Evolutionary conservation across 2,888 invertebrate species (phyloP).

Genomic region (Amiota mariae): DNA sequence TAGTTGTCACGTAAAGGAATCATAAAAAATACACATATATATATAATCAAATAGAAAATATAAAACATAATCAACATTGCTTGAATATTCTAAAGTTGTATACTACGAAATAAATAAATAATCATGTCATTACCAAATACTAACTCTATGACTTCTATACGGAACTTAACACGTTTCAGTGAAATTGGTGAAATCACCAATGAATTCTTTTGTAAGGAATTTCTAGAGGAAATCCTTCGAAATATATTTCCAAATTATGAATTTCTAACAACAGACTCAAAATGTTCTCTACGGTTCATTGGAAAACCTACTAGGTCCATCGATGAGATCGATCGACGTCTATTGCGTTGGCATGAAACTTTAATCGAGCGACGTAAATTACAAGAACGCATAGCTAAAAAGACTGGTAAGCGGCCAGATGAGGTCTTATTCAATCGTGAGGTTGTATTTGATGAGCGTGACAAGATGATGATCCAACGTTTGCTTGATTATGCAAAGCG

Average conservation of each 20-base stretch:
- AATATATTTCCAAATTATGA: conserved; percentile 29
- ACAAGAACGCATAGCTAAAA: conserved; percentile 48
- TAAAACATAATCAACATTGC: too few species aligned
- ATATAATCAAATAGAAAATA: too few species aligned
- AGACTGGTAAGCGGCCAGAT: conserved; percentile 53
- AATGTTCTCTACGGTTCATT: background rate
- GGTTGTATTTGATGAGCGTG: conserved; percentile 56
- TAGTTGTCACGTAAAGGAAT: background rate
- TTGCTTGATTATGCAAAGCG: conserved; percentile 59
- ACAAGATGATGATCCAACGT: conserved; percentile 58
- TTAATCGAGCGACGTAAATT: conserved; percentile 49
- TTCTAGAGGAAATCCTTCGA: conserved; percentile 33
- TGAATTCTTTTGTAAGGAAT: conserved; percentile 10
- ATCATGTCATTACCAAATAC: too few species aligned
- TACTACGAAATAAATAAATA: too few species aligned
- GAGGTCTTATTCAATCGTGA: conserved; percentile 64
- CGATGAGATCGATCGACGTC: conserved; percentile 57
- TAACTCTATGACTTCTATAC: background rate
- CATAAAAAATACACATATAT: background rate
- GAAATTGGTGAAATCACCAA: conserved; percentile 3
- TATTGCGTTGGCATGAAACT: conserved; percentile 56
- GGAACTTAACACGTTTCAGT: background rate
- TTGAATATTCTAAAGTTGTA: too few species aligned
- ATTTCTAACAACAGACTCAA: background rate
- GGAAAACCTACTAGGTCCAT: background rate